Conservation (phyloP, 2,113 vertebrate genomes). For the Fregetta grallaria region DNA sequence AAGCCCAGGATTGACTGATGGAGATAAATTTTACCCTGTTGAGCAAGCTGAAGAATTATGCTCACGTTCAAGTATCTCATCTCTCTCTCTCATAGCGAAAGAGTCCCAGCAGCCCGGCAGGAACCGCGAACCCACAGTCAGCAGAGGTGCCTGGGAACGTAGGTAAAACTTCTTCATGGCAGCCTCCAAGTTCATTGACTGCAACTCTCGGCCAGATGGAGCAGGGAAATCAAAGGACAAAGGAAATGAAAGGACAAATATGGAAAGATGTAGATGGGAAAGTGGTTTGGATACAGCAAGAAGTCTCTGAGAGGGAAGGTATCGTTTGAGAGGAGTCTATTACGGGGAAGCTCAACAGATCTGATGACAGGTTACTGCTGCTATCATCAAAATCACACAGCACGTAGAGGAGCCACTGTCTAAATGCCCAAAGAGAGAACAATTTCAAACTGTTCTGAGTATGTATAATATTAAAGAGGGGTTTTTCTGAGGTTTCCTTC, state of each 20-base stretch:
- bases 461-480: background rate
- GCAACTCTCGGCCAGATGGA: background rate
- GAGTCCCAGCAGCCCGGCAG: background rate
- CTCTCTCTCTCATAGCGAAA: background rate
- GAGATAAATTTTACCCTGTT: background rate
- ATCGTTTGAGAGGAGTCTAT: background rate
- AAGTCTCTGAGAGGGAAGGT: background rate
- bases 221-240: background rate
- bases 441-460: background rate
- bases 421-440: slow-evolving; percentile 29
- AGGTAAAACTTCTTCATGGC: background rate
- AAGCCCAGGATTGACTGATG: accelerated
- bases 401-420: background rate
- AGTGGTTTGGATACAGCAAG: background rate
- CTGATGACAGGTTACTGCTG: background rate
- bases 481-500: background rate
- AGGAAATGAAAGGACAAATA: background rate
- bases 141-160: background rate
- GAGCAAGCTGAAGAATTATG: background rate
- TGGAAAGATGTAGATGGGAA: background rate
- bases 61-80: background rate
- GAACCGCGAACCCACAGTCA: background rate
- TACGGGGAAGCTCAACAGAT: background rate
- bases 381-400: background rate
- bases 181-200: background rate